Percentiles rank a stretch among this genome's conserved stretches.
Evolutionary conservation across 1,140 invertebrate genomes (phyloP).

Genomic region (Heterodera carotae): DNA sequence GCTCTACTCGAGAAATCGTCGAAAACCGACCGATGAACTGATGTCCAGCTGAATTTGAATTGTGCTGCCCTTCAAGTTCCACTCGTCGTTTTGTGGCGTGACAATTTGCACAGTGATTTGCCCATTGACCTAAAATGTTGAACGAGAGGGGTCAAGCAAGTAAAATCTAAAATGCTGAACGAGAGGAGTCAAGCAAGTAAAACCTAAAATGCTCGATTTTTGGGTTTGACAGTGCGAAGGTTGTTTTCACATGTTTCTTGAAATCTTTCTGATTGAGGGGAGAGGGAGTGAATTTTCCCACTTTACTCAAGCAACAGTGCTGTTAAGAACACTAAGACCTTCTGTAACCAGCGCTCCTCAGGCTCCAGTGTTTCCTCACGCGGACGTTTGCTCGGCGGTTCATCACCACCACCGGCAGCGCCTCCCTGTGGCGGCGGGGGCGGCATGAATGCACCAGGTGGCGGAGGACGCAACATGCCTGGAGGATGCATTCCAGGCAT

Average conservation of each 20-base stretch:
- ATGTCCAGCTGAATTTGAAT: conserved; percentile 79
- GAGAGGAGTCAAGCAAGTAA: not conserved
- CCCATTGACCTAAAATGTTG: conserved; percentile 63
- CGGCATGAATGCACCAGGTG: not conserved
- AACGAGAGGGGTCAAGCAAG: not conserved
- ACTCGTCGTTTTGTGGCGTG: conserved; percentile 73
- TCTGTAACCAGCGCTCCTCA: conserved; percentile 79
- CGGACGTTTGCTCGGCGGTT: conserved; percentile 82
- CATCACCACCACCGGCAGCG: conserved; percentile 70
- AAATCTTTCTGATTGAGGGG: too few relatives aligned
- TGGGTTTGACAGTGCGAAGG: too few relatives aligned
- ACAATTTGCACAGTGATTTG: conserved; percentile 43
- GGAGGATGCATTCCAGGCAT: conserved; percentile 42
- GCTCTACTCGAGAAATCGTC: too few relatives aligned
- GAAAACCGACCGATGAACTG: conserved; percentile 72
- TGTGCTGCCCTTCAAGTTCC: conserved; percentile 90
- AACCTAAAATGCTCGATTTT: conserved; percentile 47
- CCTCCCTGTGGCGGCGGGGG: conserved; percentile 13
- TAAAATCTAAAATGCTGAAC: conserved; percentile 36
- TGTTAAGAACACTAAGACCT: conserved; percentile 66
- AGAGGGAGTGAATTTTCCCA: not conserved
- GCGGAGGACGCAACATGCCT: conserved; percentile 6
- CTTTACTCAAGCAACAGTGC: not conserved
- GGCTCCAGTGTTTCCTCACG: conserved; percentile 88
- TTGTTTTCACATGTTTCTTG: too few relatives aligned